These are phyloP conservation scores for Hipparchia sbordonii DNA, from an alignment of 2,888 invertebrate genomes.

Conservation along the genomic window DNA sequence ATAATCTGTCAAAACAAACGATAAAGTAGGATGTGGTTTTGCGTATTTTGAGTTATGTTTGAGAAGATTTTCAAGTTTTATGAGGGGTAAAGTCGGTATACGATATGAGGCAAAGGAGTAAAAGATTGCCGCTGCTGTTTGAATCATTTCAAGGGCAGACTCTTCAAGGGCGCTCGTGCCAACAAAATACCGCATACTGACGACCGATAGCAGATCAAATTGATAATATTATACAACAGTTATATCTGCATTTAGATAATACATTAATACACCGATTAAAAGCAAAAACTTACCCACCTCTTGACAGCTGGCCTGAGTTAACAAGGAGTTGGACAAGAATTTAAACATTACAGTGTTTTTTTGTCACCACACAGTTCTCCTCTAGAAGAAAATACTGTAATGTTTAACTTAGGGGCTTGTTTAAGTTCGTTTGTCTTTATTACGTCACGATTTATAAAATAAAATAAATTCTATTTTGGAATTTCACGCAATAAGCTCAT, in stretches of 20 bases:
- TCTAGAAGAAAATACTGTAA: constrained; percentile 54
- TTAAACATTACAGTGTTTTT: constrained; percentile 85
- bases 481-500: constrained; percentile 73
- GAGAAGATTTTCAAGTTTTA: background rate
- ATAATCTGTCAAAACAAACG: constrained; percentile 42
- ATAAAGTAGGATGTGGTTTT: background rate
- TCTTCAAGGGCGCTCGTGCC: constrained; percentile 61
- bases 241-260: constrained; percentile 11
- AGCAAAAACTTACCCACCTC: constrained; percentile 88
- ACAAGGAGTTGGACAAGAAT: constrained; percentile 83
- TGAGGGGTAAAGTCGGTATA: background rate
- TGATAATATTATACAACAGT: background rate
- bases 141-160: constrained; percentile 70
- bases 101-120: constrained; percentile 11
- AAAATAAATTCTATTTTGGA: constrained; percentile 76
- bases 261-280: constrained; percentile 26
- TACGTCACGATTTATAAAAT: constrained; percentile 76
- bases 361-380: constrained; percentile 58
- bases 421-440: constrained; percentile 68
- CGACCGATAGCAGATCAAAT: constrained; percentile 35
- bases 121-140: constrained; percentile 54
- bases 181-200: constrained; percentile 44
- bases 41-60: background rate
- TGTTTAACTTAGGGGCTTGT: constrained; percentile 55
- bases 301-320: constrained; percentile 87